phyloP scores from a whole-genome alignment of 2,113 vertebrate genomes.

The Tetrax tetrax region DNA sequence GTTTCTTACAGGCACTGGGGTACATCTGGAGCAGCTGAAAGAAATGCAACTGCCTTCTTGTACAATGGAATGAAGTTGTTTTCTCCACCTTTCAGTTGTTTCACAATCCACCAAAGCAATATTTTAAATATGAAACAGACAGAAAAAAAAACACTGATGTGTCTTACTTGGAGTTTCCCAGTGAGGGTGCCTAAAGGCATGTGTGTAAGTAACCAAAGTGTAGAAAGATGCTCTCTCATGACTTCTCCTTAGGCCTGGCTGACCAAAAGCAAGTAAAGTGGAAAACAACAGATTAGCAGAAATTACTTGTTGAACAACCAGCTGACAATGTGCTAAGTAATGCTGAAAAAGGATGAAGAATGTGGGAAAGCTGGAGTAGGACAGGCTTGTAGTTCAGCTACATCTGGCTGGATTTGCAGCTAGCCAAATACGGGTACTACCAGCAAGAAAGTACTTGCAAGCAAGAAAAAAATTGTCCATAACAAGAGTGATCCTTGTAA shows the following conservation, averaged over 20 bases:
- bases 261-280: background rate
- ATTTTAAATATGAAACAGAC: background rate
- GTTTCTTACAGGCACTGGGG: background rate
- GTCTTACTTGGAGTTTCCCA: background rate
- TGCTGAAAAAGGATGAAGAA: background rate
- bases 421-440: background rate
- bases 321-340: background rate
- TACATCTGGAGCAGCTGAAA: background rate
- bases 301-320: background rate
- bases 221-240: background rate
- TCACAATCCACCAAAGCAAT: background rate
- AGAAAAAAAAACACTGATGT: background rate
- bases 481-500: background rate
- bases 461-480: background rate
- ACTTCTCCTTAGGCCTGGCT: background rate
- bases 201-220: background rate
- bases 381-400: background rate
- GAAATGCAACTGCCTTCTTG: background rate
- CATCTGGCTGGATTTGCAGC: background rate
- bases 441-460: background rate
- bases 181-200: background rate
- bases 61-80: background rate
- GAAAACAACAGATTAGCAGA: background rate
- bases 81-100: background rate
- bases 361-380: background rate